These are phyloP conservation scores for Hydrolagus colliei DNA, from an alignment of 2,797 vertebrate genomes.

Conservation along the genomic window DNA sequence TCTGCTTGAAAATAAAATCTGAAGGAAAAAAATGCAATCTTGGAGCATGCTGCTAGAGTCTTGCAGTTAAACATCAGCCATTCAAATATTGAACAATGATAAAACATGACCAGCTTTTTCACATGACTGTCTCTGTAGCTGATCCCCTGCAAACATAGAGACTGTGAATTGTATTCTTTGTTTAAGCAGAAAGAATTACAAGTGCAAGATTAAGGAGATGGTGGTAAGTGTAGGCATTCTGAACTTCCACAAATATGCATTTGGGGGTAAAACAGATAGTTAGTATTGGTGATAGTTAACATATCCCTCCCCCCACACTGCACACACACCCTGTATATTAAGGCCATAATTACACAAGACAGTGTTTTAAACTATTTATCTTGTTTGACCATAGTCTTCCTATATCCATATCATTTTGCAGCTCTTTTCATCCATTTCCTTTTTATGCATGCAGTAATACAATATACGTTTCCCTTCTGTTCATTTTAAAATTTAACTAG, in stretches of 20 bases:
- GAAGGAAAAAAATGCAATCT: neutral
- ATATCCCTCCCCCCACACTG: no score
- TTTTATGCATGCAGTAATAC: neutral
- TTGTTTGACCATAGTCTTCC: neutral
- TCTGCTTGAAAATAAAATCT: conserved; percentile 57
- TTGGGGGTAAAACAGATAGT: no score
- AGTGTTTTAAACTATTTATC: neutral
- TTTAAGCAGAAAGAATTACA: neutral
- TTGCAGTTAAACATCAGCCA: neutral
- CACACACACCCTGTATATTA: no score
- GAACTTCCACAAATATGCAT: no score
- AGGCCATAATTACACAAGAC: neutral
- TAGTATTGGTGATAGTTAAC: no score
- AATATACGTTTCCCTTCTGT: neutral
- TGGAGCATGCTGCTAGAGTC: neutral
- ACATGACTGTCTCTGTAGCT: neutral
- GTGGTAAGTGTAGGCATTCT: no score
- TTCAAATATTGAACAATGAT: neutral
- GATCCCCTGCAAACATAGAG: neutral
- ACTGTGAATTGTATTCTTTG: neutral
- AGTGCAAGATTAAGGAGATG: no score
- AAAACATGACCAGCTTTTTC: neutral
- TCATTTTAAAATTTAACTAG: neutral
- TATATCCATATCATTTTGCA: neutral
- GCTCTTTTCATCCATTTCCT: neutral